Conservation (phyloP, 2,888 invertebrate species). For the Hemaris fuciformis region DNA sequence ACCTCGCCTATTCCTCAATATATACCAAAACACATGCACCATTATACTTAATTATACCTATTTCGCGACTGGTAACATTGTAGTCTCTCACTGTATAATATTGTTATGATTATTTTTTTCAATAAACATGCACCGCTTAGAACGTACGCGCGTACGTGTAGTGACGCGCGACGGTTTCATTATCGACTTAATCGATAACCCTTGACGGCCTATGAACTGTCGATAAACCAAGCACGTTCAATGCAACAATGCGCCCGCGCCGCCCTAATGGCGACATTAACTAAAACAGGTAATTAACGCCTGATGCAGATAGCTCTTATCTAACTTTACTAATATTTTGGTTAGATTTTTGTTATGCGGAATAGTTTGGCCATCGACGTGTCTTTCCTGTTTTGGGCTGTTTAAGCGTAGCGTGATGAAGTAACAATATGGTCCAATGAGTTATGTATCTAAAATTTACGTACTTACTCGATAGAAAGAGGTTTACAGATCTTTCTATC, state of each 20-base stretch:
- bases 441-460: no score
- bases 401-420: no score
- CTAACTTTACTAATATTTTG: slow-evolving; percentile 12
- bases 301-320: slow-evolving; percentile 24
- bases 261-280: slow-evolving; percentile 30
- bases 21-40: no score
- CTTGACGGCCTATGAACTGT: slow-evolving; percentile 50
- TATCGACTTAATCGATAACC: slow-evolving; percentile 63
- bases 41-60: no score
- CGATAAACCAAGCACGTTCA: slow-evolving; percentile 53
- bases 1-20: no score
- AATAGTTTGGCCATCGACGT: no score
- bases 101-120: slow-evolving; percentile 10
- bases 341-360: not conserved
- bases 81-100: not conserved
- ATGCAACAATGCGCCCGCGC: slow-evolving; percentile 38
- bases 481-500: no score
- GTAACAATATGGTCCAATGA: no score
- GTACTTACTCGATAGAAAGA: no score
- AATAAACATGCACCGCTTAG: slow-evolving; percentile 14
- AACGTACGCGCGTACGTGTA: slow-evolving; percentile 34
- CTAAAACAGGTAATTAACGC: slow-evolving; percentile 42
- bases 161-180: slow-evolving; percentile 54
- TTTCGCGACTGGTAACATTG: not conserved
- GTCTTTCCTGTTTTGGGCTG: no score